Evolutionary conservation across 30 jellyfish, hydroid and myxozoan genomes (phyloP).

Genomic region (Pelagia noctiluca): DNA sequence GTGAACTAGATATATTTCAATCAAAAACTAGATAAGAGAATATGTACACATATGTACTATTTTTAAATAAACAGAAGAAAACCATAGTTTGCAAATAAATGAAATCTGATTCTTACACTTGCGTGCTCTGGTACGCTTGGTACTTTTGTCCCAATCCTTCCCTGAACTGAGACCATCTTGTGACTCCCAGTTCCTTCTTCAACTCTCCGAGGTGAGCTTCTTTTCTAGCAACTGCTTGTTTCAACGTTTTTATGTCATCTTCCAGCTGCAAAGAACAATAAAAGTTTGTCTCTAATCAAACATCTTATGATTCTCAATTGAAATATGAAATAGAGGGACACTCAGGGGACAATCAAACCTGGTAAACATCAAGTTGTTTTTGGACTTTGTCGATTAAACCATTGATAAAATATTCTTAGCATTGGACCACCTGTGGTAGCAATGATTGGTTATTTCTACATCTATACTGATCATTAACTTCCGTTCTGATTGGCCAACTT

Average conservation of each 20-base stretch:
- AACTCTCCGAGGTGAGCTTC: conserved; percentile 76
- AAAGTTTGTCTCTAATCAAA: neutral
- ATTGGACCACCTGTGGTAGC: neutral
- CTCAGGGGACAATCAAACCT: no score
- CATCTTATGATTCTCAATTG: neutral
- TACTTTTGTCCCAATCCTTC: conserved; percentile 62
- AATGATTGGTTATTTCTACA: no score
- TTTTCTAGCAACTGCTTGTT: conserved; percentile 71
- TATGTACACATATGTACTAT: no score
- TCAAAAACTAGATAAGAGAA: no score
- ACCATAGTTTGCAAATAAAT: no score
- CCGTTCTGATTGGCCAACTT: no score
- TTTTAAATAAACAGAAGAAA: no score
- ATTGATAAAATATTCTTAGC: neutral
- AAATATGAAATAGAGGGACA: neutral
- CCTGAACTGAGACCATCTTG: conserved; percentile 84
- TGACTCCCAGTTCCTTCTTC: conserved; percentile 79
- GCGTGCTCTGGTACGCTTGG: conserved; percentile 44
- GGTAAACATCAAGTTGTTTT: no score
- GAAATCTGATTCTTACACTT: conserved; percentile 22
- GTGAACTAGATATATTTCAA: no score
- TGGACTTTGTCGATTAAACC: neutral
- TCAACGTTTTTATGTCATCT: conserved; percentile 74
- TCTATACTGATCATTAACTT: no score
- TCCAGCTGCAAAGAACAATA: conserved; percentile 43